Conservation (phyloP, 2,113 vertebrate species). For the Pygoscelis antarcticus region DNA sequence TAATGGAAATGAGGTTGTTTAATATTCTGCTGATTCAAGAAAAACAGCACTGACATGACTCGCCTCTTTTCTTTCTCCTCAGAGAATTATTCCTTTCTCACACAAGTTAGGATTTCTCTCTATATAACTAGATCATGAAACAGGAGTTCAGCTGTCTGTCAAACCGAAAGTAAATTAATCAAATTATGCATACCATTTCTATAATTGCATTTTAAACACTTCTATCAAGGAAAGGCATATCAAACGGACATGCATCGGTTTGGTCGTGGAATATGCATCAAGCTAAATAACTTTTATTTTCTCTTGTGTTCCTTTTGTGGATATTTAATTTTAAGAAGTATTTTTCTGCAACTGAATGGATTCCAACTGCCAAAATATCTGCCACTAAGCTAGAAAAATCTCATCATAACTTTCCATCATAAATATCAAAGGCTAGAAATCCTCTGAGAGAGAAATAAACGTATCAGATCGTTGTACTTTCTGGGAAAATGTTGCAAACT, state of each 20-base stretch:
- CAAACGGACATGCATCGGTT: neutral
- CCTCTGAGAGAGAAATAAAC: neutral
- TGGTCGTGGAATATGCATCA: neutral
- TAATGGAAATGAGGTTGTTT: neutral
- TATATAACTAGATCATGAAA: neutral
- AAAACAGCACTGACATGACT: conserved; percentile 36
- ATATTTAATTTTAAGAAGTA: neutral
- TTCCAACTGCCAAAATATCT: neutral
- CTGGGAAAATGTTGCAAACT: neutral
- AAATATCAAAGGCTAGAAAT: neutral
- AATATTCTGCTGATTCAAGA: conserved; percentile 37
- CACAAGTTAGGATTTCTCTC: neutral
- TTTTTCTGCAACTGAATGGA: neutral
- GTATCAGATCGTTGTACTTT: neutral
- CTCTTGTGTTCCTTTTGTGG: neutral
- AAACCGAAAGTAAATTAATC: neutral
- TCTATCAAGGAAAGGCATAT: neutral
- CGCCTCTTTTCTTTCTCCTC: conserved; percentile 7
- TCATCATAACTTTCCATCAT: neutral
- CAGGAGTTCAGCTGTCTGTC: neutral
- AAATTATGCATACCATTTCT: neutral
- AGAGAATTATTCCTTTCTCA: neutral
- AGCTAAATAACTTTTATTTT: neutral
- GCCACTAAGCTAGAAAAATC: neutral
- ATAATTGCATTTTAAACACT: neutral